Percentiles rank a stretch among this genome's conserved stretches.
Conservation (phyloP, 2,113 vertebrate genomes). For the Girardinichthys multiradiatus region DNA sequence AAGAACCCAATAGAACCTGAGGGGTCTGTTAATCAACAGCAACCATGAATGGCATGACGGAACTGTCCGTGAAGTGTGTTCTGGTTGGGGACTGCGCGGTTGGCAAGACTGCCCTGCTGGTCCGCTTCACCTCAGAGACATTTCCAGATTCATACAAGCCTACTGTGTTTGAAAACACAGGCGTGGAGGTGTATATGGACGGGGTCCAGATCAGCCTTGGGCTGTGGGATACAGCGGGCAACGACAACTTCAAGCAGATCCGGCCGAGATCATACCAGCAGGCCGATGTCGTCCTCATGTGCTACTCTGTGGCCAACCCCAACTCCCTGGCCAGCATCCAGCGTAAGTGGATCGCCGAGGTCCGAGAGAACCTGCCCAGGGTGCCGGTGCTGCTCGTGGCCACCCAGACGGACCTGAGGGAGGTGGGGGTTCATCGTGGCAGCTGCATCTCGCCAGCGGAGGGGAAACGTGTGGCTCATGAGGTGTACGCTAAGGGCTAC, state of each 20-base stretch:
- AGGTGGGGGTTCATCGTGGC: slow-evolving; percentile 81
- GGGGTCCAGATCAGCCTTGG: slow-evolving; percentile 93
- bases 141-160: slow-evolving; percentile 93
- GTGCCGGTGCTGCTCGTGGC: slow-evolving; percentile 92
- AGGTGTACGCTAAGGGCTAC: slow-evolving; percentile 90
- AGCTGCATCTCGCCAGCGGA: slow-evolving; percentile 83
- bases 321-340: slow-evolving; percentile 87
- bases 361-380: slow-evolving; percentile 87
- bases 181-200: slow-evolving; percentile 96
- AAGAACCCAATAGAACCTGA: background rate
- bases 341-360: slow-evolving; percentile 89
- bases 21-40: background rate
- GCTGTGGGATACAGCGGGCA: slow-evolving; percentile 95
- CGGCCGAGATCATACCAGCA: slow-evolving; percentile 95
- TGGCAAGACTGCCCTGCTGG: slow-evolving; percentile 92
- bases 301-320: slow-evolving; percentile 94
- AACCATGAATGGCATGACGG: slow-evolving; percentile 68
- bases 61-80: slow-evolving; percentile 93
- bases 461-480: slow-evolving; percentile 88
- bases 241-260: slow-evolving; percentile 89
- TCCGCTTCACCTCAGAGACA: slow-evolving; percentile 95
- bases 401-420: slow-evolving; percentile 94
- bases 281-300: slow-evolving; percentile 92
- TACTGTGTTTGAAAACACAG: slow-evolving; percentile 95
- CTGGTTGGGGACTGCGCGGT: slow-evolving; percentile 93